Evolutionary conservation across 2,113 vertebrate species (phyloP).

Genomic region (Hylia prasina): DNA sequence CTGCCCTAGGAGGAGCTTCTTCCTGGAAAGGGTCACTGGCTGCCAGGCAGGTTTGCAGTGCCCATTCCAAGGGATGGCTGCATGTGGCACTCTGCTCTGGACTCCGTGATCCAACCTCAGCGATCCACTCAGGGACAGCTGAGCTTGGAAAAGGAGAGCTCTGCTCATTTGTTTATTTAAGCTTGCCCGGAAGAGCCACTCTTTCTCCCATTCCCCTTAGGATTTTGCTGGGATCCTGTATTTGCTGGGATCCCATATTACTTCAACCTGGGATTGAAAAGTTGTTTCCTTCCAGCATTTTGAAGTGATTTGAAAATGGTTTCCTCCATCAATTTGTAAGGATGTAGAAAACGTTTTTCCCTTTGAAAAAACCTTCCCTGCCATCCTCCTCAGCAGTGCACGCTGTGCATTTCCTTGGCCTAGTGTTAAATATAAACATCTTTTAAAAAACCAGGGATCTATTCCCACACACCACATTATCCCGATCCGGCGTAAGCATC

Average conservation of each 20-base stretch:
- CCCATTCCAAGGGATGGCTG: not conserved
- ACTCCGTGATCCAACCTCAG: not conserved
- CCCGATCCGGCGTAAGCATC: constrained; percentile 67
- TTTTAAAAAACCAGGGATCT: not conserved
- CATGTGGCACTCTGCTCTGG: too few species aligned
- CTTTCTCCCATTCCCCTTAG: not conserved
- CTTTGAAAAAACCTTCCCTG: not conserved
- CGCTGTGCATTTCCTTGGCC: constrained; percentile 43
- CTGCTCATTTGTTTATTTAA: not conserved
- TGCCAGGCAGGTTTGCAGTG: too few species aligned
- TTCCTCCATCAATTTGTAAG: not conserved
- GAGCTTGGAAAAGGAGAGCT: not conserved
- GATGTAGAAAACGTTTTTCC: not conserved
- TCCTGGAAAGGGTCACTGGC: too few species aligned
- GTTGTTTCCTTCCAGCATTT: not conserved
- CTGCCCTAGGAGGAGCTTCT: not conserved
- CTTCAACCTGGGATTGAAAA: not conserved
- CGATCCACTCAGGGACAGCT: not conserved
- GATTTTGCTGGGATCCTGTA: not conserved
- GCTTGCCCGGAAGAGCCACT: not conserved
- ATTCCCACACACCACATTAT: constrained; percentile 52
- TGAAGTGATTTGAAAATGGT: not conserved
- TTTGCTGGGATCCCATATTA: not conserved
- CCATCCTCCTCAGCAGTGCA: not conserved
- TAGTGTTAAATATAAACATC: not conserved